phyloP scores from a whole-genome alignment of 2,888 invertebrate species.

The Bhutanitis thaidina region DNA sequence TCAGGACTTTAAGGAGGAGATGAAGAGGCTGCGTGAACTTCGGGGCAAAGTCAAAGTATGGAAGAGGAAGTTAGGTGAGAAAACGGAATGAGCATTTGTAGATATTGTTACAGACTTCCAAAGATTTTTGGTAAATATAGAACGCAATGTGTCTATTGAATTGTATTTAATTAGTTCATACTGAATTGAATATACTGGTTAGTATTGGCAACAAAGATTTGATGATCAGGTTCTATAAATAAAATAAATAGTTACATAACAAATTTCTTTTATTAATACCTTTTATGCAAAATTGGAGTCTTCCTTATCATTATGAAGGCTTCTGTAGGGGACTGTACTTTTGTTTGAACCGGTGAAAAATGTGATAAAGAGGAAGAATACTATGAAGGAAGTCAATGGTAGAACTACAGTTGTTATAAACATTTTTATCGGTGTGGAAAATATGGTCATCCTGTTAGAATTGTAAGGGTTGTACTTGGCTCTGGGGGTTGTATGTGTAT shows the following conservation, averaged over 20 bases:
- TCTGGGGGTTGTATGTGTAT: not conserved
- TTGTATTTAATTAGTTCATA: too few species aligned
- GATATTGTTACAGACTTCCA: not conserved
- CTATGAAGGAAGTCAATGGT: conserved; percentile 24
- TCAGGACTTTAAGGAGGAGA: conserved; percentile 93
- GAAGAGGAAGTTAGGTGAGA: conserved; percentile 41
- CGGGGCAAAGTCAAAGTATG: conserved; percentile 85
- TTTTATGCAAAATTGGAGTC: conserved; percentile 9
- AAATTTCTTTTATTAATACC: conserved; percentile 8
- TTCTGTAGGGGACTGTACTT: conserved; percentile 21
- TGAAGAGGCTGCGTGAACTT: conserved; percentile 86
- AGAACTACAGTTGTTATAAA: conserved; percentile 24
- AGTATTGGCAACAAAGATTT: not conserved
- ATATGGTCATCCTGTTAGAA: conserved; percentile 14
- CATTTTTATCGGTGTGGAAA: conserved; percentile 24
- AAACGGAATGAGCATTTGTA: conserved; percentile 16
- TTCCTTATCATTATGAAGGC: conserved; percentile 21
- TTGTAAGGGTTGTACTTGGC: not conserved
- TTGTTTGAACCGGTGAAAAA: conserved; percentile 24
- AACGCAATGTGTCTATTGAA: too few species aligned
- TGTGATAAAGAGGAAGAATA: conserved; percentile 25
- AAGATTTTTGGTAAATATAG: too few species aligned
- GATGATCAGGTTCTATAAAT: not conserved
- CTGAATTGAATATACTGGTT: too few species aligned
- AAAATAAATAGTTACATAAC: not conserved